phyloP scores from a whole-genome alignment of 2,797 vertebrate genomes.

The Melopsittacus undulatus region DNA sequence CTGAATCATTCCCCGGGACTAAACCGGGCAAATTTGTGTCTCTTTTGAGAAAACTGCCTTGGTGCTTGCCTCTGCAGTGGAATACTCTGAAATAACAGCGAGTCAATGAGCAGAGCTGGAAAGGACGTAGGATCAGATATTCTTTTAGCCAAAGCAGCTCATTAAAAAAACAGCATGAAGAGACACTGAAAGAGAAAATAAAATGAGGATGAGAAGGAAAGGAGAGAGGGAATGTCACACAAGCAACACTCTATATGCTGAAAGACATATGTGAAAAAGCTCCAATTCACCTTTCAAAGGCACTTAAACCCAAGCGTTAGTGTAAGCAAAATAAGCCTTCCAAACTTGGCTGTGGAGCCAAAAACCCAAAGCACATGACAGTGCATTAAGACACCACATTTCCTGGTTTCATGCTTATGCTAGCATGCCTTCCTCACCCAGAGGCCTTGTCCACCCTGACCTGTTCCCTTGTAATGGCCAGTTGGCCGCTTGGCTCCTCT shows the following conservation, averaged over 20 bases:
- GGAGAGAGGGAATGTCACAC: neutral
- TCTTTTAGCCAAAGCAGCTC: neutral
- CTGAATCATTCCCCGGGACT: neutral
- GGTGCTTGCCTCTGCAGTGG: neutral
- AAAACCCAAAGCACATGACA: neutral
- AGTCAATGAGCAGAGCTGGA: neutral
- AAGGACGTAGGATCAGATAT: neutral
- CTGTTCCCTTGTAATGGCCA: conserved; percentile 76
- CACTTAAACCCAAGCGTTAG: neutral
- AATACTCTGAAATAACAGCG: neutral
- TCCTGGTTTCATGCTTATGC: conserved; percentile 26
- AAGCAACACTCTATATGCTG: neutral
- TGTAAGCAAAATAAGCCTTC: neutral
- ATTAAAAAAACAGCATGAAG: neutral
- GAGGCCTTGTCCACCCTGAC: conserved; percentile 78
- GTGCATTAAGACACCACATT: neutral
- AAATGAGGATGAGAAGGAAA: neutral
- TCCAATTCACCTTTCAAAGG: neutral
- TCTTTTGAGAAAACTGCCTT: neutral
- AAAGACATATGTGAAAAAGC: neutral
- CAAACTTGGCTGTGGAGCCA: neutral
- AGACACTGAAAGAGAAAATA: neutral
- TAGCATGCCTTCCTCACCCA: conserved; percentile 61
- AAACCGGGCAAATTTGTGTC: neutral
- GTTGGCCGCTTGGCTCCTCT: conserved; percentile 80